Percentiles rank a stretch among this genome's conserved stretches.
phyloP scores from a whole-genome alignment of 1,140 invertebrate species.

The Metopolophium dirhodum region DNA sequence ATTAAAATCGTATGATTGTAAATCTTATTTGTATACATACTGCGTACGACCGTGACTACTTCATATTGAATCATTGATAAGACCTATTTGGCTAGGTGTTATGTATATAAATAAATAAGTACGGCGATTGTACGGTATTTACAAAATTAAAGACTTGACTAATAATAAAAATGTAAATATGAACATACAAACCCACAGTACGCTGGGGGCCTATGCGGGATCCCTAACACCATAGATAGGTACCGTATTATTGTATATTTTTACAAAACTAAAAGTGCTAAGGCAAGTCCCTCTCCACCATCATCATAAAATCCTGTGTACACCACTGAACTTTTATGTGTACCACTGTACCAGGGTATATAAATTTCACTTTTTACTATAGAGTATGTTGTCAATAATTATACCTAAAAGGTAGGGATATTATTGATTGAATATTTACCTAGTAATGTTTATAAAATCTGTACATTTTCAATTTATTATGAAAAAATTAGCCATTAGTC shows the following conservation, averaged over 20 bases:
- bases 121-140: neutral
- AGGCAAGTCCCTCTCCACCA: neutral
- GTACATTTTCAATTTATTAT: neutral
- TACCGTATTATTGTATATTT: neutral
- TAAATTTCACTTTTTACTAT: no score
- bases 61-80: neutral
- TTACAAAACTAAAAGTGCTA: neutral
- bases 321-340: neutral
- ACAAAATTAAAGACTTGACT: neutral
- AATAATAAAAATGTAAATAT: neutral
- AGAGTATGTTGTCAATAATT: no score
- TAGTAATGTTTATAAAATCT: no score
- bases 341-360: neutral
- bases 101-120: neutral
- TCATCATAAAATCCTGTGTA: neutral
- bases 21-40: neutral
- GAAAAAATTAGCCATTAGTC: no score
- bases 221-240: neutral
- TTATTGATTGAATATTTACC: neutral
- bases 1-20: conserved; percentile 5
- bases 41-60: neutral
- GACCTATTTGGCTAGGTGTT: no score
- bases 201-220: no score
- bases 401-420: neutral
- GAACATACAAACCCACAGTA: neutral